These are phyloP conservation scores for Drosophila fulvimacula DNA, from an alignment of 2,888 invertebrate species.

Conservation along the genomic window DNA sequence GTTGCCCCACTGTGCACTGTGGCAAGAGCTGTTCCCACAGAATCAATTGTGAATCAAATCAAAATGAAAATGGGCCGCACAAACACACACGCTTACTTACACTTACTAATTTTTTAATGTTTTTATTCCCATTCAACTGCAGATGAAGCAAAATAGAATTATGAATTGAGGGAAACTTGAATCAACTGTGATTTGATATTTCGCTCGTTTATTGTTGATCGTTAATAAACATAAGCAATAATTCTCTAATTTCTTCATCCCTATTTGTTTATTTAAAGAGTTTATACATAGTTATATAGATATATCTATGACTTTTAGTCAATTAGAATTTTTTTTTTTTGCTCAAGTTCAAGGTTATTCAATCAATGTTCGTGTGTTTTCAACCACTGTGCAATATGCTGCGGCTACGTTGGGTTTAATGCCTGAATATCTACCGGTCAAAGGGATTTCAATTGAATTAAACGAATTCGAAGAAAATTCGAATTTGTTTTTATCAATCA, in stretches of 20 bases:
- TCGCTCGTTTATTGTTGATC: slow-evolving; percentile 4
- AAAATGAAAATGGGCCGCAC: slow-evolving; percentile 4
- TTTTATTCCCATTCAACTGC: slow-evolving; percentile 4
- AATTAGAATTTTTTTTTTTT: not conserved
- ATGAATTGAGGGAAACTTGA: slow-evolving; percentile 6
- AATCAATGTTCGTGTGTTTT: slow-evolving; percentile 2
- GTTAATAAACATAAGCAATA: not conserved
- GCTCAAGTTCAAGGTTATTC: slow-evolving; percentile 35
- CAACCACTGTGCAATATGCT: slow-evolving; percentile 37
- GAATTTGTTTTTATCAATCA: slow-evolving; percentile 52
- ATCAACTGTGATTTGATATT: slow-evolving; percentile 13
- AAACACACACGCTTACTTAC: not conserved
- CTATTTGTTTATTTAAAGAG: not conserved
- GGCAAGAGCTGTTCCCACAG: slow-evolving; percentile 6
- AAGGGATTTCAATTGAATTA: slow-evolving; percentile 67
- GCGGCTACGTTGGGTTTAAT: slow-evolving; percentile 19
- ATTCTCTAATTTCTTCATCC: not conserved
- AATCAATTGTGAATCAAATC: slow-evolving; percentile 21
- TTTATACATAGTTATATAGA: not conserved
- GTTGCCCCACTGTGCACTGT: slow-evolving; percentile 12
- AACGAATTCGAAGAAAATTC: slow-evolving; percentile 46
- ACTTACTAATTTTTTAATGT: not conserved
- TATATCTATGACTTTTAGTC: not conserved
- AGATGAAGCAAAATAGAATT: slow-evolving; percentile 2
- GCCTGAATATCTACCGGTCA: slow-evolving; percentile 24